Percentiles rank a stretch among this genome's conserved stretches.
phyloP scores from a whole-genome alignment of 2,888 invertebrate species.

The Xestia xanthographa region DNA sequence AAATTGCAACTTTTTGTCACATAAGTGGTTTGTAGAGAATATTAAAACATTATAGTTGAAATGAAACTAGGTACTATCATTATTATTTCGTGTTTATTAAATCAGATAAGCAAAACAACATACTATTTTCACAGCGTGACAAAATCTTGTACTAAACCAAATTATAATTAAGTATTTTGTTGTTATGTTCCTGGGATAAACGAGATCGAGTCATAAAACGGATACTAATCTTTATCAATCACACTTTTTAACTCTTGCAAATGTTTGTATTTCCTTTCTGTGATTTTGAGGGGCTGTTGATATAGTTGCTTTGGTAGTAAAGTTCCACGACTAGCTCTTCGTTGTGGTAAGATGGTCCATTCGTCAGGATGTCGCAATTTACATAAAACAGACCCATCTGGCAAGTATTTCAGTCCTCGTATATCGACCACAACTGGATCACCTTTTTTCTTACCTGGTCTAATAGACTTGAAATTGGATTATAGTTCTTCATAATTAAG shows the following conservation, averaged over 20 bases:
- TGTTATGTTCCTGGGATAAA: not conserved
- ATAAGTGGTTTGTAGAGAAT: not conserved
- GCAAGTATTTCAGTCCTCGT: too few species aligned
- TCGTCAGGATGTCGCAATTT: too few species aligned
- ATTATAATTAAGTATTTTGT: not conserved
- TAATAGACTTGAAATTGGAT: too few species aligned
- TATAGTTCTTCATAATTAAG: too few species aligned
- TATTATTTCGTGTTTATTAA: not conserved
- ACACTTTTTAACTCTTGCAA: not conserved
- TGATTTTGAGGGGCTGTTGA: not conserved
- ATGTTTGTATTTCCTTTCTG: not conserved
- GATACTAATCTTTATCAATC: slow-evolving; percentile 1
- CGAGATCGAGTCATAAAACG: not conserved
- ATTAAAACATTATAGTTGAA: not conserved
- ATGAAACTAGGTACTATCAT: not conserved
- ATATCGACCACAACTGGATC: too few species aligned
- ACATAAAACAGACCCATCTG: too few species aligned
- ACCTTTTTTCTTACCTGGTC: too few species aligned
- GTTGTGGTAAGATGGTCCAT: too few species aligned
- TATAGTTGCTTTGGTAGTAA: not conserved
- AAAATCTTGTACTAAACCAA: too few species aligned
- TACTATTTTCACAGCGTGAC: not conserved
- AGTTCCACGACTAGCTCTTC: too few species aligned
- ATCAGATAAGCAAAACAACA: not conserved
- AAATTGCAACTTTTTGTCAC: not conserved